Percentiles rank a stretch among this genome's conserved stretches.
Evolutionary conservation across 2,888 invertebrate genomes (phyloP).

Genomic region (Miltochrista miniata): DNA sequence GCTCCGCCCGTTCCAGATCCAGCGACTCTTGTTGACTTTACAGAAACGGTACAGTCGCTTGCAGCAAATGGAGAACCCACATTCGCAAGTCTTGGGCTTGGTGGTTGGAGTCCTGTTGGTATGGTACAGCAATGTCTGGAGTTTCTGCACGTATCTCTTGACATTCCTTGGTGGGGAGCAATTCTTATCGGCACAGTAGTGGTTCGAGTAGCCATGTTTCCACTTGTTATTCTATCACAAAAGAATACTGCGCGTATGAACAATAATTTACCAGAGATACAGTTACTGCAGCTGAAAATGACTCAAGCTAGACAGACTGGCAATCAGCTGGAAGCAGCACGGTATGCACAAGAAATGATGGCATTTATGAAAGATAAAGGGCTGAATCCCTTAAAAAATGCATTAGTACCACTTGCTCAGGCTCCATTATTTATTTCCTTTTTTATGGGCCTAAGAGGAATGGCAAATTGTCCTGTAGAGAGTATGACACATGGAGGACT

Average conservation of each 20-base stretch:
- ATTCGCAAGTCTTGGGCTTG: constrained; percentile 91
- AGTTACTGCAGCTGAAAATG: constrained; percentile 91
- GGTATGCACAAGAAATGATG: constrained; percentile 90
- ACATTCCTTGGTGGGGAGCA: constrained; percentile 97
- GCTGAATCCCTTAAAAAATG: constrained; percentile 91
- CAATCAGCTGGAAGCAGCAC: constrained; percentile 90
- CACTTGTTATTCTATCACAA: constrained; percentile 92
- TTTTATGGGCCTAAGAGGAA: constrained; percentile 93
- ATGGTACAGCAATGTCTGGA: constrained; percentile 92
- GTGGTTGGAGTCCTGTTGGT: constrained; percentile 92
- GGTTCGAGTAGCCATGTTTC: constrained; percentile 91
- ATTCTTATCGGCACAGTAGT: constrained; percentile 92
- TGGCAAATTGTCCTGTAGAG: constrained; percentile 96
- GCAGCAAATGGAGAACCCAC: constrained; percentile 88
- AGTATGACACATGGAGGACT: constrained; percentile 95
- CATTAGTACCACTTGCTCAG: constrained; percentile 90
- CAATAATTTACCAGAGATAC: constrained; percentile 94
- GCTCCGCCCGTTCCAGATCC: constrained; percentile 74
- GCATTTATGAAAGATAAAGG: constrained; percentile 92
- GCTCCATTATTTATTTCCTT: constrained; percentile 96
- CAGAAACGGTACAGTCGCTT: constrained; percentile 67
- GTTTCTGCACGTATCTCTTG: constrained; percentile 90
- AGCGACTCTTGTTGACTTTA: constrained; percentile 52
- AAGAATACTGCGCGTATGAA: constrained; percentile 91
- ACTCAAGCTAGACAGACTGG: constrained; percentile 93